Base-by-base conservation (phyloP, 2,113 vertebrate genomes). In the Callipepla californica region DNA sequence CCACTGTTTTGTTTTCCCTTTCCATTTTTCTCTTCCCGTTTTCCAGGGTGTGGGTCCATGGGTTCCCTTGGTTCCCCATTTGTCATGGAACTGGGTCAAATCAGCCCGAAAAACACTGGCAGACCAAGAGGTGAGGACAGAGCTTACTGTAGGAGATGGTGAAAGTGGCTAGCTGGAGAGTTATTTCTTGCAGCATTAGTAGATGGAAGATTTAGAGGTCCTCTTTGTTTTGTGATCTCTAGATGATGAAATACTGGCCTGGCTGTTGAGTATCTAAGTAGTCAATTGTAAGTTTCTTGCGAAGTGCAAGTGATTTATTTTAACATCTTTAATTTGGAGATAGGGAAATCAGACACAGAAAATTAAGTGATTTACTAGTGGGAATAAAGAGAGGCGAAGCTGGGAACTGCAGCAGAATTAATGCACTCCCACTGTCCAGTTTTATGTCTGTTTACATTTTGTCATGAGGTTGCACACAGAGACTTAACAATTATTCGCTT, bases 141-240 rank as follows among this genome's bases (percentile, higher is more conserved):
- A 68, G 22, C 2, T 1, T 6, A 2, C 0, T 1, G 34, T 2
- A 48, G 34, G 42, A 57, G 20, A n/a, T 30, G 12, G 3, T 38
- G 51, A n/a, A 15, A 12, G 12, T n/a, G 9, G 3, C 3, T 38
- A 50, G 9, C 38, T 45, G 48, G 45, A 75, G n/a, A 68, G 7
- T 3, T 59, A 14, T 6, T 89, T 61, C 22, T 80, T 80, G 30
- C 17, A 62, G 8, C 13, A 11, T 61, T 18, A 74, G 7, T 2
- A 47, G 6, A 12, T 25, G 14, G 44, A 68, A 73, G 22, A 73
- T 79, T 75, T 67, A 18, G 3, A 3, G 6, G 12, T 66, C 12
- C 26, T 57, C 7, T 65, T 44, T 68, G 3, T 36, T 14, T 25
- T 8, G 11, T 18, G 14, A 22, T 26, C 23, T 45, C 53, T 7